These are phyloP conservation scores for Urosaurus nigricauda DNA, from an alignment of 2,797 vertebrate genomes.

Conservation along the genomic window DNA sequence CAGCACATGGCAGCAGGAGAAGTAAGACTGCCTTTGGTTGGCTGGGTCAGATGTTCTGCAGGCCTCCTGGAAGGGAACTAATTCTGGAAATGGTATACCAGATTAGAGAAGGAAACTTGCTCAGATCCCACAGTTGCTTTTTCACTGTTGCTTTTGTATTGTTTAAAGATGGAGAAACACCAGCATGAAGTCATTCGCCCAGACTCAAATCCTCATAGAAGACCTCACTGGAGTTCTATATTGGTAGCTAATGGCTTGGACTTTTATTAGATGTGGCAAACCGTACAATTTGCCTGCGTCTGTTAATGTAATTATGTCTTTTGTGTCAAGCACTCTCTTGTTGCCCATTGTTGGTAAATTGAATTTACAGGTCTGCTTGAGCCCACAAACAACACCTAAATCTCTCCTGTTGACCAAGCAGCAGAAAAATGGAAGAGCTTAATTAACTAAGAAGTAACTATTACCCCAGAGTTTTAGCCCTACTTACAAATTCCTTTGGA, in stretches of 20 bases:
- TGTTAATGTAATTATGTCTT: conserved; percentile 32
- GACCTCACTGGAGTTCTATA: neutral
- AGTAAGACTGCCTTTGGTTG: neutral
- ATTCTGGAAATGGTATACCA: neutral
- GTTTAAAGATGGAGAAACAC: neutral
- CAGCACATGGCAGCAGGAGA: no score
- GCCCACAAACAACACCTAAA: conserved; percentile 24
- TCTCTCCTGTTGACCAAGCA: conserved; percentile 11
- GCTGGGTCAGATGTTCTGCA: neutral
- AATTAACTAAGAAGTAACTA: conserved; percentile 17
- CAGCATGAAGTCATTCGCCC: neutral
- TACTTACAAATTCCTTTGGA: conserved; percentile 19
- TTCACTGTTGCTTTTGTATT: neutral
- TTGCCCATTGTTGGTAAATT: conserved; percentile 34
- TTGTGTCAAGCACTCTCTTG: conserved; percentile 35
- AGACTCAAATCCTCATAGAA: neutral
- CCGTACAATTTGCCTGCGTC: conserved; percentile 2
- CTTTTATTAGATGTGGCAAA: conserved; percentile 6
- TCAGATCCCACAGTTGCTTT: neutral
- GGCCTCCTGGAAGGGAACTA: neutral
- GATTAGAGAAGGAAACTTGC: neutral
- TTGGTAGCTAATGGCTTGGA: neutral
- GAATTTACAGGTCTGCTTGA: neutral
- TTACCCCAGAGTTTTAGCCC: neutral
- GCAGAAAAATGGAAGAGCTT: conserved; percentile 8